These are phyloP conservation scores for Tiphia femorata DNA, from an alignment of 2,888 invertebrate genomes.

Conservation along the genomic window DNA sequence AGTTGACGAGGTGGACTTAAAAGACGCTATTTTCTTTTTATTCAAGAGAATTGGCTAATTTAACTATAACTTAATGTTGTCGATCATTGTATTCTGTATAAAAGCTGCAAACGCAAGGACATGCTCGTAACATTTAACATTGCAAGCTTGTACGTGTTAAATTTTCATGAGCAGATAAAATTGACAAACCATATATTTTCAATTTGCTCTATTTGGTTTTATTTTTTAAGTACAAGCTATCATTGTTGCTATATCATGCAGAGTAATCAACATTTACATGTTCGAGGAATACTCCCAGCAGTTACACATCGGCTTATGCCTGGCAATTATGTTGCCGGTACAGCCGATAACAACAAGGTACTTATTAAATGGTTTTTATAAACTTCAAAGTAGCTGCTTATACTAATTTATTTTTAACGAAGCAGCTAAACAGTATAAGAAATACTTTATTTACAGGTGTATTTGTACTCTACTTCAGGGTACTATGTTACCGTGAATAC, in stretches of 20 bases:
- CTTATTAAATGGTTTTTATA: neutral
- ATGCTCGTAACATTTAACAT: too few relatives aligned
- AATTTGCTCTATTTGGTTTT: neutral
- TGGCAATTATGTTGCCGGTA: neutral
- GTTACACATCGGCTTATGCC: neutral
- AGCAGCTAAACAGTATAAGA: too few relatives aligned
- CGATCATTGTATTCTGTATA: too few relatives aligned
- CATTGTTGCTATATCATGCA: neutral
- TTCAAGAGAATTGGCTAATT: too few relatives aligned
- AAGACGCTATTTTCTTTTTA: too few relatives aligned
- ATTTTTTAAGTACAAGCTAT: neutral
- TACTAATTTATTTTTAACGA: neutral
- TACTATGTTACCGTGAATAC: neutral
- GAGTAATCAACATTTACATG: neutral
- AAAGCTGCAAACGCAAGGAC: too few relatives aligned
- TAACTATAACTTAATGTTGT: too few relatives aligned
- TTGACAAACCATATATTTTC: neutral
- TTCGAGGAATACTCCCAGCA: neutral
- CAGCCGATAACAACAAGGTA: neutral
- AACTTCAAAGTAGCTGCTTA: neutral
- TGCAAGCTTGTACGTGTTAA: too few relatives aligned
- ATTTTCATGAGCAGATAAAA: neutral
- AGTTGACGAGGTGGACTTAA: too few relatives aligned
- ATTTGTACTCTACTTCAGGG: neutral
- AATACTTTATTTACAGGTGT: neutral